Evolutionary conservation across 2,113 vertebrate genomes (phyloP).

Genomic region (Xiphophorus hellerii): DNA sequence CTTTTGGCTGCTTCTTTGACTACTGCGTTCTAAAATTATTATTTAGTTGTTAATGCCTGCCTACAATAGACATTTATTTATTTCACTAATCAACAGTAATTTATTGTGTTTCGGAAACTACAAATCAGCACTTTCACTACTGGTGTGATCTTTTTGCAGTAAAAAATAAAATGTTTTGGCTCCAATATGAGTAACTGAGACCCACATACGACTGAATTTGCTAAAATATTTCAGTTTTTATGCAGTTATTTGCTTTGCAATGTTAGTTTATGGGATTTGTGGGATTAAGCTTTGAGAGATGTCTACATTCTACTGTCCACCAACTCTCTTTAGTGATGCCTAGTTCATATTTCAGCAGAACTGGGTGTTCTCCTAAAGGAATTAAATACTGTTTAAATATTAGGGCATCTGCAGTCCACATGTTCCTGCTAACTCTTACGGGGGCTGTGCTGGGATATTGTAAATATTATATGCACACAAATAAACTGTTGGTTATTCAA

Average conservation of each 20-base stretch:
- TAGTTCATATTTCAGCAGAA: not conserved
- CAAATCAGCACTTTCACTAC: no score
- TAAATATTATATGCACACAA: not conserved
- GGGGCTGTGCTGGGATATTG: no score
- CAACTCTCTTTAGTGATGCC: not conserved
- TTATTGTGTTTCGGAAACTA: no score
- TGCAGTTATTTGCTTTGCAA: not conserved
- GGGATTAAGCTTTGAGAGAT: not conserved
- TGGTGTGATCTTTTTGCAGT: no score
- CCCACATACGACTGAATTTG: not conserved
- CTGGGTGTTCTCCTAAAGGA: not conserved
- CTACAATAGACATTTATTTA: no score
- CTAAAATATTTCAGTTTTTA: not conserved
- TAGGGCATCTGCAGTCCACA: no score
- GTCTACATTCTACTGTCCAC: not conserved
- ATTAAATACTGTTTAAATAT: not conserved
- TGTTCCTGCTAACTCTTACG: no score
- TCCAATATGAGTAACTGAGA: not conserved
- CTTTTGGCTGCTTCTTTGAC: no score
- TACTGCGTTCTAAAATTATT: no score
- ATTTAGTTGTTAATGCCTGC: no score
- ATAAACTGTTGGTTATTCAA: not conserved
- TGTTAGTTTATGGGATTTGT: not conserved
- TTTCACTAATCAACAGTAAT: no score
- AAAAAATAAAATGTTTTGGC: not conserved